Evolutionary conservation across 1,140 invertebrate genomes (phyloP).

Genomic region (Lepidostoma basale): DNA sequence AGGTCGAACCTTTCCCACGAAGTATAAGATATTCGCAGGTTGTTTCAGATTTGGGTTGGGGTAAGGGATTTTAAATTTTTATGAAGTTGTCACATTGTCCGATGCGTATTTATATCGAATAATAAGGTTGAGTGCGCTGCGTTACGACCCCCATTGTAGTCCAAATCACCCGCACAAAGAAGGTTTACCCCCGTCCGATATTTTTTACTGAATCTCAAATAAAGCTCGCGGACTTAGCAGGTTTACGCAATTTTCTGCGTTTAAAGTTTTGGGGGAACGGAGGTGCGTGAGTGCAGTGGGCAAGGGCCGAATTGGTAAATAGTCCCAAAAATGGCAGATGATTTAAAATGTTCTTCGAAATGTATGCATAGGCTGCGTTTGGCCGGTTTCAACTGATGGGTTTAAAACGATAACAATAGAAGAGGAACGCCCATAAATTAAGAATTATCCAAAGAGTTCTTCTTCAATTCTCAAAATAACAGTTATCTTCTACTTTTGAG

Average conservation of each 20-base stretch:
- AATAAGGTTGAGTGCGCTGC: slow-evolving; percentile 16
- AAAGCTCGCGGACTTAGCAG: slow-evolving; percentile 39
- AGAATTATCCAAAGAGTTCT: no score
- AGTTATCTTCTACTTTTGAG: no score
- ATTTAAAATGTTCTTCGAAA: no score
- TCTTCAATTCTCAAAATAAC: no score
- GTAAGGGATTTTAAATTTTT: slow-evolving; percentile 36
- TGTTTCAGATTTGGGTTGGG: not conserved
- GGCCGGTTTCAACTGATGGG: no score
- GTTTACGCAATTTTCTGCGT: slow-evolving; percentile 45
- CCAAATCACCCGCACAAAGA: slow-evolving; percentile 29
- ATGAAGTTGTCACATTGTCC: slow-evolving; percentile 37
- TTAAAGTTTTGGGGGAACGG: slow-evolving; percentile 35
- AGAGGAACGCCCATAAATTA: no score
- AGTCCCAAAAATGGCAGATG: no score
- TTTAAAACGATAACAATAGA: no score
- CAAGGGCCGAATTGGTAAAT: not conserved
- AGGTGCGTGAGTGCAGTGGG: slow-evolving; percentile 26
- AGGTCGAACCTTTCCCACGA: slow-evolving; percentile 26
- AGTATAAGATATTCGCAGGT: slow-evolving; percentile 14
- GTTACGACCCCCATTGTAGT: slow-evolving; percentile 20
- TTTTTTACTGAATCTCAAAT: slow-evolving; percentile 26
- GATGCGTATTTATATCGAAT: slow-evolving; percentile 31
- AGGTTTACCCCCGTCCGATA: slow-evolving; percentile 20
- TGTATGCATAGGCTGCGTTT: no score